Evolutionary conservation across 2,888 invertebrate genomes (phyloP), one percentile per base, ranked within the genome.

Genomic region (Ischnura elegans): DNA sequence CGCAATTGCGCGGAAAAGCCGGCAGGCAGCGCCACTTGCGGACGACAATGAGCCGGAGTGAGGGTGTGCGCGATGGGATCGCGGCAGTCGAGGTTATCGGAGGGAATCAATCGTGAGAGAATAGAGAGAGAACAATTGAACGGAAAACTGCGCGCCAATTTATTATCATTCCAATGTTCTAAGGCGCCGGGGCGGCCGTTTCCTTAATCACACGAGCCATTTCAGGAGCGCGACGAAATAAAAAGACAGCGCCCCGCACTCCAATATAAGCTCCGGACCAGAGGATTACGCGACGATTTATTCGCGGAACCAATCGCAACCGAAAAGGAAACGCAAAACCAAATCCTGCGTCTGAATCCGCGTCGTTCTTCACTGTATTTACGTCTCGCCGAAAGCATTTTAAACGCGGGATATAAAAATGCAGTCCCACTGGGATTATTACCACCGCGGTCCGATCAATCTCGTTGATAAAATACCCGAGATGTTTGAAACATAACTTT

Each of bases 231-330:
- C 76, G 76, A 1, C 36, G 76, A 76, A 76, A 76, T 76, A 76
- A 76, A 76, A 76, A 76, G 76, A 76, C 36, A 10, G 76, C 36
- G 76, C 76, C 6, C n/a, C n/a, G n/a, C n/a, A 36, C 29, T 10
- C 36, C 76, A 16, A 76, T 36, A 76, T 36, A 76, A 36, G 76
- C 76, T 76, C 76, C 76, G 76, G 36, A 36, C 4, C 13, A 76
- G 76, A 76, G 36, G 76, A 76, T 76, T 76, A 76, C 36, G 29
- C 29, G 76, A 36, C 76, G 76, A 76, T 76, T 76, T 76, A 76
- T 76, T 29, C 16, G 76, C 29, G 29, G 76, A 76, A 76, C 76
- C 76, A 76, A 76, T 76, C 36, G 76, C 36, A 36, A n/a, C 76
- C 76, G 36, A 36, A 76, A 76, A 61, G 29, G 76, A 76, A 36